Conservation (phyloP, 2,888 invertebrate species). For the Himalopsyche anomala region DNA sequence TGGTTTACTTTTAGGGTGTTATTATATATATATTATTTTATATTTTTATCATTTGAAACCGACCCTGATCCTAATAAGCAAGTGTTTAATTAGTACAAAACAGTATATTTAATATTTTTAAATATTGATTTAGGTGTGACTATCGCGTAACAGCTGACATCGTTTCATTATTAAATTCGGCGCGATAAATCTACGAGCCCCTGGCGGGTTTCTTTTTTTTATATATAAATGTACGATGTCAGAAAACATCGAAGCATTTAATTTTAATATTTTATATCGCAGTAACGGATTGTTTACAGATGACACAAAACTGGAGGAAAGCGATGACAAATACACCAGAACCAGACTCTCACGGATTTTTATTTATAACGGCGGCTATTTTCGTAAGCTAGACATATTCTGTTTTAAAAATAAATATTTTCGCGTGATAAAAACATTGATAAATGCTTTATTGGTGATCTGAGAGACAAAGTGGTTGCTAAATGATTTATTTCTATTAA, state of each 20-base stretch:
- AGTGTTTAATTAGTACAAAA: too few relatives aligned
- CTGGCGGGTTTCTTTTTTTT: neutral
- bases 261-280: neutral
- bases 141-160: neutral
- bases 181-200: constrained; percentile 32
- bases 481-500: neutral
- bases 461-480: neutral
- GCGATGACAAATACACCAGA: constrained; percentile 7
- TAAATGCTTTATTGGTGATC: neutral
- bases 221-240: neutral
- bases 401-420: neutral
- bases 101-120: too few relatives aligned
- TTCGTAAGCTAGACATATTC: neutral
- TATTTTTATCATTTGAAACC: too few relatives aligned
- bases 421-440: neutral
- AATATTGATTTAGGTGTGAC: too few relatives aligned
- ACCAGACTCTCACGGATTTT: neutral
- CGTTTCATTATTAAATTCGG: neutral
- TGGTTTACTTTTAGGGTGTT: too few relatives aligned
- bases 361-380: neutral
- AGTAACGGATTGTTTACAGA: constrained; percentile 30
- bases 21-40: too few relatives aligned
- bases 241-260: neutral
- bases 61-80: too few relatives aligned
- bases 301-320: neutral